Evolutionary conservation across 2,113 vertebrate genomes (phyloP).

Genomic region (Tympanuchus pallidicinctus): DNA sequence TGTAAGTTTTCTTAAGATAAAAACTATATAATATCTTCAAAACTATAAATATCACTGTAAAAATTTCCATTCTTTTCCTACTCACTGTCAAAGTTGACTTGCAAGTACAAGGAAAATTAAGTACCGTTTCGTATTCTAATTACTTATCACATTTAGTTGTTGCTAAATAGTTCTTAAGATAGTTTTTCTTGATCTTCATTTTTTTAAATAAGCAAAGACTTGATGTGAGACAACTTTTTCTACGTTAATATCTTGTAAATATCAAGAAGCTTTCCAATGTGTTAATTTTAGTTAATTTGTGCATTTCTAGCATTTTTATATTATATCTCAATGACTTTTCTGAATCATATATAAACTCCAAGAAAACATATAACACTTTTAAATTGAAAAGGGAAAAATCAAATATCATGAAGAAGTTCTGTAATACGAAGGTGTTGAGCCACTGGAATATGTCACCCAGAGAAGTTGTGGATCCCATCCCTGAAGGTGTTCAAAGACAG

Average conservation of each 20-base stretch:
- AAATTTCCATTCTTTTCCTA: not conserved
- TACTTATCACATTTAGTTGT: not conserved
- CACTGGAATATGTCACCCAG: not conserved
- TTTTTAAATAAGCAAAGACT: not conserved
- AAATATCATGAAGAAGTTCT: not conserved
- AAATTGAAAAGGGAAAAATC: no score
- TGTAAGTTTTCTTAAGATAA: not conserved
- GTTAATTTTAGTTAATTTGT: not conserved
- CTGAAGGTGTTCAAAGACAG: not conserved
- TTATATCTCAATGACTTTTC: not conserved
- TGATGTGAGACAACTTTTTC: not conserved
- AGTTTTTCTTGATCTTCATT: not conserved
- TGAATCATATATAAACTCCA: not conserved
- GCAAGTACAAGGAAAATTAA: not conserved
- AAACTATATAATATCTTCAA: not conserved
- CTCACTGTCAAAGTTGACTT: not conserved
- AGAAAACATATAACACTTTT: not conserved
- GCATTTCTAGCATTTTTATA: not conserved
- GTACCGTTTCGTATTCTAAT: not conserved
- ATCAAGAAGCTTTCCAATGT: not conserved
- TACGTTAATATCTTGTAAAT: not conserved
- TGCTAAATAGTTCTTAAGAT: not conserved
- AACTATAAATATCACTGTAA: not conserved
- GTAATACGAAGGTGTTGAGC: not conserved
- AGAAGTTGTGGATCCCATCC: not conserved